These are phyloP conservation scores for Lepidurus couesii DNA, from an alignment of 1,140 invertebrate genomes.

Conservation along the genomic window DNA sequence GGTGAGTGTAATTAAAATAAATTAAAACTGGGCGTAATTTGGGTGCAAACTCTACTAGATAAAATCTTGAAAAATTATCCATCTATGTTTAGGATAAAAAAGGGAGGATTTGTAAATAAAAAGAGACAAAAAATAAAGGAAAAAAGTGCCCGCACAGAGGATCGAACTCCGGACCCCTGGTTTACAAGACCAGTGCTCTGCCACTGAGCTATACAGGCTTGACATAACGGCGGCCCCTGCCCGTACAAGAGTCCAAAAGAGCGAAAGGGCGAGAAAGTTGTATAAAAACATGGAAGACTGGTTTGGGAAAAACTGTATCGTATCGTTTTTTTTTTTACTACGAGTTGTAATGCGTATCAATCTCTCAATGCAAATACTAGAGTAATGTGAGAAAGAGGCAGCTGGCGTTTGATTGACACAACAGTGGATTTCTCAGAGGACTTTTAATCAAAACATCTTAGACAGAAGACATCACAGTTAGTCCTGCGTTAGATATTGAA, in stretches of 20 bases:
- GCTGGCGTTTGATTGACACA: neutral
- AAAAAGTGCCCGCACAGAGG: constrained; percentile 63
- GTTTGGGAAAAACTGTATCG: neutral
- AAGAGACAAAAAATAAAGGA: neutral
- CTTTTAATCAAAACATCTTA: neutral
- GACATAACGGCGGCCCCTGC: neutral
- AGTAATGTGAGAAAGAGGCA: neutral
- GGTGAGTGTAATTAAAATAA: too few relatives aligned
- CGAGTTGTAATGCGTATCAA: too few relatives aligned
- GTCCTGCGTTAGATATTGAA: too few relatives aligned
- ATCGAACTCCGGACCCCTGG: constrained; percentile 82
- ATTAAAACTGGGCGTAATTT: too few relatives aligned
- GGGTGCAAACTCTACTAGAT: too few relatives aligned
- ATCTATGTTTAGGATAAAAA: neutral
- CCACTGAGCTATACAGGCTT: constrained; percentile 78
- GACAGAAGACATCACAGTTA: neutral
- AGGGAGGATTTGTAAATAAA: neutral
- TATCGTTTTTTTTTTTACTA: too few relatives aligned
- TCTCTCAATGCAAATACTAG: neutral
- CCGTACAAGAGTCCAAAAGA: neutral
- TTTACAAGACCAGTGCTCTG: constrained; percentile 92
- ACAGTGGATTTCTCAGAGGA: neutral
- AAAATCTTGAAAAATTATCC: too few relatives aligned
- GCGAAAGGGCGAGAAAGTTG: neutral
- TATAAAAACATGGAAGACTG: neutral